Conservation (phyloP, 2,113 vertebrate species). For the Pseudorhombus dupliciocellatus region DNA sequence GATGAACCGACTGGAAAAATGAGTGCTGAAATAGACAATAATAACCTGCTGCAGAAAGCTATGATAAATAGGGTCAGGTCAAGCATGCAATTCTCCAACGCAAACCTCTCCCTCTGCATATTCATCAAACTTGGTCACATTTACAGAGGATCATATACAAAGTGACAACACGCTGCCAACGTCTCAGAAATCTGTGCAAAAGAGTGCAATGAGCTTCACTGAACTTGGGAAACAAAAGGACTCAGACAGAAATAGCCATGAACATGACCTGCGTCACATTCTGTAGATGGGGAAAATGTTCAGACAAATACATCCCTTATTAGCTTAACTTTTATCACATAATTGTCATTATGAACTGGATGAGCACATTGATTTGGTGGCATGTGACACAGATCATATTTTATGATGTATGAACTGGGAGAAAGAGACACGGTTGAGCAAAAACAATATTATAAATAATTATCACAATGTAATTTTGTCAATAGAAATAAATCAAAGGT, state of each 20-base stretch:
- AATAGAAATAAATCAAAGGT: too few relatives aligned
- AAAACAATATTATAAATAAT: neutral
- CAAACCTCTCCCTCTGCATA: neutral
- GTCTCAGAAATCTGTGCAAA: neutral
- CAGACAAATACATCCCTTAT: neutral
- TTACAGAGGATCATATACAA: slow-evolving; percentile 9
- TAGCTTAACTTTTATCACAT: neutral
- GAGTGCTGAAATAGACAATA: slow-evolving; percentile 40
- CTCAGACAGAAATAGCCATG: slow-evolving; percentile 9
- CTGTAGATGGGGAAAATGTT: neutral
- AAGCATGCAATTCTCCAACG: slow-evolving; percentile 8
- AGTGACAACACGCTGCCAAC: neutral
- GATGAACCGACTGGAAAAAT: slow-evolving; percentile 52
- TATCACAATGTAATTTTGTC: neutral
- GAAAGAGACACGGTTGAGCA: neutral
- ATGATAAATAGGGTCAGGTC: slow-evolving; percentile 34
- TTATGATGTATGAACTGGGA: slow-evolving; percentile 13
- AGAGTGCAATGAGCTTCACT: neutral
- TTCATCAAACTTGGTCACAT: slow-evolving; percentile 1
- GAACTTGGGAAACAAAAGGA: neutral
- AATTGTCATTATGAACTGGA: neutral
- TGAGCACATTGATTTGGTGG: neutral
- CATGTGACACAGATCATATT: slow-evolving; percentile 38
- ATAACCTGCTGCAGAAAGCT: slow-evolving; percentile 56
- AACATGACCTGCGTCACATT: slow-evolving; percentile 5